These are phyloP conservation scores for Thymelicus lineola DNA, from an alignment of 2,888 invertebrate genomes.

Conservation along the genomic window DNA sequence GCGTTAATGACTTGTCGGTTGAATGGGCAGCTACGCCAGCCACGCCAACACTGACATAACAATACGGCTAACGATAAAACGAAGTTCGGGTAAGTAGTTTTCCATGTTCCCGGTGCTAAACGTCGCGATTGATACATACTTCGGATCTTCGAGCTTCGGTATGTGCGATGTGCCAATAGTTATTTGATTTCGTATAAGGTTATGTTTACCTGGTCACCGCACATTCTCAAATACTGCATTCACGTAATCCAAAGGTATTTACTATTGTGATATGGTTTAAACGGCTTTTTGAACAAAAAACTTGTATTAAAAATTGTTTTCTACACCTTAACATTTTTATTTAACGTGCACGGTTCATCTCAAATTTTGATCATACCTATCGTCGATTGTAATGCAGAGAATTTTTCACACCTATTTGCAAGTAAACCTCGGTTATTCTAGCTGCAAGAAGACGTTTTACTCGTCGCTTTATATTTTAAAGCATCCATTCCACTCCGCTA, in stretches of 20 bases:
- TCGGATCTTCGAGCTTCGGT: slow-evolving; percentile 57
- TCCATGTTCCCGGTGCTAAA: slow-evolving; percentile 67
- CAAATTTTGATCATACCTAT: not conserved
- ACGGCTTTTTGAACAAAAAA: too few species aligned
- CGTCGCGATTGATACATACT: slow-evolving; percentile 61
- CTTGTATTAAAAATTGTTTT: too few species aligned
- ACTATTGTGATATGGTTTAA: too few species aligned
- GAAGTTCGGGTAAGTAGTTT: slow-evolving; percentile 81
- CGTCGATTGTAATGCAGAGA: slow-evolving; percentile 12
- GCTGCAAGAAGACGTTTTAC: slow-evolving; percentile 36
- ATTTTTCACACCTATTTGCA: slow-evolving; percentile 75
- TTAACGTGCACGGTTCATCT: not conserved
- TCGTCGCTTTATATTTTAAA: slow-evolving; percentile 35
- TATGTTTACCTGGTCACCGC: too few species aligned
- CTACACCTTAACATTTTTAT: not conserved
- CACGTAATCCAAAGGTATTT: too few species aligned
- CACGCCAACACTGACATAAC: slow-evolving; percentile 58
- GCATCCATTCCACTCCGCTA: slow-evolving; percentile 33
- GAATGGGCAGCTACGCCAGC: slow-evolving; percentile 56
- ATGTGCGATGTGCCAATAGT: slow-evolving; percentile 1
- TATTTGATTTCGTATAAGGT: too few species aligned
- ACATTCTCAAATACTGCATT: too few species aligned
- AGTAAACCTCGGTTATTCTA: slow-evolving; percentile 59
- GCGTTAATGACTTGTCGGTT: slow-evolving; percentile 61
- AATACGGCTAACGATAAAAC: slow-evolving; percentile 77